phyloP scores from a whole-genome alignment of 2,888 invertebrate genomes.

The Ornithoptera priamus region DNA sequence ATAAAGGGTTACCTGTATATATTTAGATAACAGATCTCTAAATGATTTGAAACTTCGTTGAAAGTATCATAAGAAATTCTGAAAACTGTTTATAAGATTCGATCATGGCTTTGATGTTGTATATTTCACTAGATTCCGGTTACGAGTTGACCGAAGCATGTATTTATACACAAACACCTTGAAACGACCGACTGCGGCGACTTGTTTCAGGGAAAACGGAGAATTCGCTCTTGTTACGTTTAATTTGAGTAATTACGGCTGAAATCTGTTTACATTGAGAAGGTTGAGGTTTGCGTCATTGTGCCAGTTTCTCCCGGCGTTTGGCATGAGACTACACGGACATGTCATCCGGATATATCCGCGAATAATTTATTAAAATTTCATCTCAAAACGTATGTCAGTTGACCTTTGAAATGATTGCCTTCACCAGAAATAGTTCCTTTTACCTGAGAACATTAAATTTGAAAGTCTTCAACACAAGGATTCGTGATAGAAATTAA shows the following conservation, averaged over 20 bases:
- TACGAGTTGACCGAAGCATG: constrained; percentile 5
- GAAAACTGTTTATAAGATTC: not conserved
- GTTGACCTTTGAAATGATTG: not conserved
- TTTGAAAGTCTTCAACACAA: no score
- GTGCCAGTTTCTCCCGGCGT: constrained; percentile 2
- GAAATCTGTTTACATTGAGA: constrained; percentile 9
- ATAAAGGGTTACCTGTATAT: no score
- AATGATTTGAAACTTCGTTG: no score
- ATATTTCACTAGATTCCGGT: constrained; percentile 5
- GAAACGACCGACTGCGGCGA: not conserved
- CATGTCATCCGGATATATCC: constrained; percentile 5
- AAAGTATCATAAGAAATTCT: no score
- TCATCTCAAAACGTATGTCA: not conserved
- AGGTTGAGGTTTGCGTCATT: constrained; percentile 27
- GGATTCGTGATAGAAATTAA: no score
- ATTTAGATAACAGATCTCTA: no score
- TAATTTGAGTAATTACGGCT: constrained; percentile 19
- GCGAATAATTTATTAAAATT: constrained; percentile 14
- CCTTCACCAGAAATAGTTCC: not conserved
- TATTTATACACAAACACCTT: constrained; percentile 4
- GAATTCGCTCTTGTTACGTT: constrained; percentile 16
- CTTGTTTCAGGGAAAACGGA: constrained; percentile 18
- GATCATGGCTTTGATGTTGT: not conserved
- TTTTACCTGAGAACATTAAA: not conserved
- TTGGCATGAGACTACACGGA: constrained; percentile 16